Evolutionary conservation across 2,888 invertebrate species (phyloP).

Genomic region (Epinotia nisella): DNA sequence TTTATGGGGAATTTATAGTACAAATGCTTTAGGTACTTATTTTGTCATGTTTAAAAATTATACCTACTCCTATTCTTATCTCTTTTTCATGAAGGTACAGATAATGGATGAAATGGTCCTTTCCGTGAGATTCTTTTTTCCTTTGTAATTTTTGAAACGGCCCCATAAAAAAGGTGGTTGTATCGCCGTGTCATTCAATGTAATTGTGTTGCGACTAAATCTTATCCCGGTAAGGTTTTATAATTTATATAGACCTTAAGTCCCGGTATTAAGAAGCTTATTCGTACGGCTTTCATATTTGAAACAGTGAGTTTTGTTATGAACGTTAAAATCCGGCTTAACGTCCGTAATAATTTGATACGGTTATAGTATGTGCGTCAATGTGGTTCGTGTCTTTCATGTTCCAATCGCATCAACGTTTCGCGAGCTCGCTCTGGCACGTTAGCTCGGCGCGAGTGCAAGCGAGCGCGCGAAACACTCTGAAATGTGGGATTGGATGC

Average conservation of each 20-base stretch:
- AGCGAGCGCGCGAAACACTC: not conserved
- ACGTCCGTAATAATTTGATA: constrained; percentile 12
- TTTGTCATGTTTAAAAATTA: no score
- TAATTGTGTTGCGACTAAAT: not conserved
- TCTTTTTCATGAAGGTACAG: no score
- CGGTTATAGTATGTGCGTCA: not conserved
- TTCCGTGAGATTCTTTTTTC: not conserved
- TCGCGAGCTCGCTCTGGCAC: not conserved
- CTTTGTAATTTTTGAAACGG: not conserved
- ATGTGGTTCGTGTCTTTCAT: not conserved
- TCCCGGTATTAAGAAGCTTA: not conserved
- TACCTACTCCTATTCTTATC: no score
- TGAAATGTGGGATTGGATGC: not conserved
- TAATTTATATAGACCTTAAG: not conserved
- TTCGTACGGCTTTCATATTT: not conserved
- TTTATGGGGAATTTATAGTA: no score
- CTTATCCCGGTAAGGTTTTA: not conserved
- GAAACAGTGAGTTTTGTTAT: constrained; percentile 2
- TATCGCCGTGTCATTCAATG: not conserved
- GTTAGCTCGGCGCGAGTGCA: not conserved
- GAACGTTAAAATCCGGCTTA: constrained; percentile 1
- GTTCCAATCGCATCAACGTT: not conserved
- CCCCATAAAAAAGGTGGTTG: constrained; percentile 1
- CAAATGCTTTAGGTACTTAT: no score
- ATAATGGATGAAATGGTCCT: no score